Percentiles rank a stretch among this genome's conserved stretches.
These are phyloP conservation scores for Monarcha castaneiventris DNA, from an alignment of 2,113 vertebrate species.

Conservation along the genomic window DNA sequence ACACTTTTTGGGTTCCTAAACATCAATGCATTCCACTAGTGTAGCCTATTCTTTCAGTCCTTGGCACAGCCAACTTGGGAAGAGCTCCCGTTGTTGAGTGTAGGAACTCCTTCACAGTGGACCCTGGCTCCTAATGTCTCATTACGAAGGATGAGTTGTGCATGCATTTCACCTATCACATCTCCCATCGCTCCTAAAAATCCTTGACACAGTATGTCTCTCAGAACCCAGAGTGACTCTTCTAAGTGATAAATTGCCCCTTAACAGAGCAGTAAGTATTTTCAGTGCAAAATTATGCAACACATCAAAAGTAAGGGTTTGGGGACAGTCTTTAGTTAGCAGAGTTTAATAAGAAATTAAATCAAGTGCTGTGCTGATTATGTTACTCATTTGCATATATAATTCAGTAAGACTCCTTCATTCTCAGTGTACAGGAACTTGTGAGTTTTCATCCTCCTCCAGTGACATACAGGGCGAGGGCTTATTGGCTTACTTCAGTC, in stretches of 20 bases:
- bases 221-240: neutral
- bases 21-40: neutral
- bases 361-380: neutral
- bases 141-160: neutral
- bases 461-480: neutral
- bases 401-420: neutral
- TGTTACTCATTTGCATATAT: neutral
- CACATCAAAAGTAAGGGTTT: neutral
- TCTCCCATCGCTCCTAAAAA: neutral
- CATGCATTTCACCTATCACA: neutral
- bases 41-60: neutral
- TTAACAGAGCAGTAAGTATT: neutral
- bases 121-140: neutral
- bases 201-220: neutral
- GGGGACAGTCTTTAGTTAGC: neutral
- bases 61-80: neutral
- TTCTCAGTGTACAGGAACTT: neutral
- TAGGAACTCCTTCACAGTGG: neutral
- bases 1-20: neutral
- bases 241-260: neutral
- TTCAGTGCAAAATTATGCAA: neutral
- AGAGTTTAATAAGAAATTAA: conserved; percentile 19
- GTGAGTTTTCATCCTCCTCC: neutral
- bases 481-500: neutral
- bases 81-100: neutral